A percentile compares a stretch with the other conserved stretches of the same genome.
Evolutionary conservation across 2,888 invertebrate genomes (phyloP).

Genomic region (Margaritifera margaritifera): DNA sequence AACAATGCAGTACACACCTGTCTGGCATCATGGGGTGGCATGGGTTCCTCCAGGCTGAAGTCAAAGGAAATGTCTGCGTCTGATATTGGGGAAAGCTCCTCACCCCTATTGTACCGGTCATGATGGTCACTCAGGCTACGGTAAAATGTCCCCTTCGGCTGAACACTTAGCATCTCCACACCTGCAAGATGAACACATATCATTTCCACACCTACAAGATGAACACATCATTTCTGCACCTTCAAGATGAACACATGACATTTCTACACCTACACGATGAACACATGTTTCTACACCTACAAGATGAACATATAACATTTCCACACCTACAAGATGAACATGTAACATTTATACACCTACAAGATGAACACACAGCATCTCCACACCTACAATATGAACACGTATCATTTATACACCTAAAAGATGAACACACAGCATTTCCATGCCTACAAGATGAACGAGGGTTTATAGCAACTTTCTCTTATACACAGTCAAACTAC

Average conservation of each 20-base stretch:
- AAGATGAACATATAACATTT: too few relatives aligned
- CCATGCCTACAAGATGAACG: conserved; percentile 38
- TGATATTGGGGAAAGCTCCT: conserved; percentile 44
- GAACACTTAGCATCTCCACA: conserved; percentile 49
- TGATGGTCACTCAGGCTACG: conserved; percentile 5
- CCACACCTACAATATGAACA: conserved; percentile 17
- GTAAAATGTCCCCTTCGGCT: conserved; percentile 38
- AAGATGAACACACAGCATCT: conserved; percentile 39
- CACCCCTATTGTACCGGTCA: conserved; percentile 5
- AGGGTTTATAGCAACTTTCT: too few relatives aligned
- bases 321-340: too few relatives aligned
- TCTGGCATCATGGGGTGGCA: not conserved
- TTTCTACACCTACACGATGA: not conserved
- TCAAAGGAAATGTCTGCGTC: conserved; percentile 57
- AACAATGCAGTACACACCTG: not conserved
- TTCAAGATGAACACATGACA: too few relatives aligned
- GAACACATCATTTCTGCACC: not conserved
- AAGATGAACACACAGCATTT: conserved; percentile 46
- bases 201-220: not conserved
- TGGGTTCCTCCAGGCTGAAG: conserved; percentile 46
- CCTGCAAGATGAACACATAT: conserved; percentile 24
- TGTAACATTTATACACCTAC: too few relatives aligned
- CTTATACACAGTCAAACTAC: too few relatives aligned
- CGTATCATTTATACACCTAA: too few relatives aligned
- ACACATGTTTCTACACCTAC: not conserved